Base-by-base conservation (phyloP, 2,888 invertebrate species). In the Metallyticus violacea region DNA sequence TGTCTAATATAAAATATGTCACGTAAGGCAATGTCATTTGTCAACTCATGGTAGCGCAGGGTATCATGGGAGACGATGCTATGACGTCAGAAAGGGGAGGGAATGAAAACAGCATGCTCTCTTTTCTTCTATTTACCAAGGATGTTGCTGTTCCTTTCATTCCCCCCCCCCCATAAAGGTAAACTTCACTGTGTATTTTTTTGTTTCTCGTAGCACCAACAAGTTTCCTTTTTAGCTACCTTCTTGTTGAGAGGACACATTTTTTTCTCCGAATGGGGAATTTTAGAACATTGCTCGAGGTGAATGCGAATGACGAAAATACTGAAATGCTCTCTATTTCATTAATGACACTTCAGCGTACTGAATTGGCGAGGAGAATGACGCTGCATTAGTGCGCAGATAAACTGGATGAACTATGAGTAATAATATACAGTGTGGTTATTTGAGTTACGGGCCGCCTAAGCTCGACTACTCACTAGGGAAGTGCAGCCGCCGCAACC, bases 1-100 rank as follows among this genome's bases (percentile, higher is more conserved):
- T 25, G 15, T 81, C 81, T 29, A 30, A 81, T 81, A 81, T 81
- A 62, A 81, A 62, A 81, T 80, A 80, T 26, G 81, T 81, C 81
- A 40, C 26, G 26, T 81, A 40, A 26, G 40, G 62, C 26, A 29
- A 81, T 81, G 81, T 81, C 81, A 62, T 81, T 81, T 81, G 62
- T 81, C 81, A 81, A 62, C 81, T 26, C 9, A 22, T 30, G 9
- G 15, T 30, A 62, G 40, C 40, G 40, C 40, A 62, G 40, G 28
- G 27, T n/a, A 27, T 81, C 28, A 81, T 29, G 27, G 81, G 29
- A 81, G 29, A 81, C 29, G 81, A 81, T 28, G 81, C 15, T 28
- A 25, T 81, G 81, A 81, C 81, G 81, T 81, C 81, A 81, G 22
- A n/a, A 81, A 7, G 29, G 22, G 40, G 40, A 62, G 40, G 15